Evolutionary conservation across 2,888 invertebrate species (phyloP).

Genomic region (Eucera pruinosa): DNA sequence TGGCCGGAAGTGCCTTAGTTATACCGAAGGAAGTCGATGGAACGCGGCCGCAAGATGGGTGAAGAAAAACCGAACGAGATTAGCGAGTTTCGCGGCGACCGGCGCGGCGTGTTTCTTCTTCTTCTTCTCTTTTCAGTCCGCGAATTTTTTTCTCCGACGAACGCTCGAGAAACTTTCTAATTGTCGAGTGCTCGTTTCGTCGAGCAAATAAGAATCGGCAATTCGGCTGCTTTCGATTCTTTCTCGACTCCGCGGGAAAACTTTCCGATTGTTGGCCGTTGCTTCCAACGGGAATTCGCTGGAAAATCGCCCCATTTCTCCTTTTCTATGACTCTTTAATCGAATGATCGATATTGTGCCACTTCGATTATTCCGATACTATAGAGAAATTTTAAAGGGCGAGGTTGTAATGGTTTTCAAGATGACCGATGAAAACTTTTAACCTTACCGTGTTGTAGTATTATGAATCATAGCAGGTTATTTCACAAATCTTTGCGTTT

Average conservation of each 20-base stretch:
- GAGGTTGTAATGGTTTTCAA: too few relatives aligned
- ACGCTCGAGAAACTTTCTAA: conserved; percentile 27
- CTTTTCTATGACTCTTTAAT: too few relatives aligned
- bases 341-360: too few relatives aligned
- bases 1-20: too few relatives aligned
- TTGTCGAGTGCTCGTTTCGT: conserved; percentile 23
- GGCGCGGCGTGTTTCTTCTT: too few relatives aligned
- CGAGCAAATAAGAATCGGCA: conserved; percentile 30
- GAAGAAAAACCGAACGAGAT: conserved; percentile 45
- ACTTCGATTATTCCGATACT: background rate
- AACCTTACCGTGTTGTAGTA: too few relatives aligned
- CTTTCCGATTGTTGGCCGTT: conserved; percentile 2
- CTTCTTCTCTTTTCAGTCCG: background rate
- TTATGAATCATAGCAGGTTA: too few relatives aligned
- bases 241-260: background rate
- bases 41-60: conserved; percentile 17
- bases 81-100: conserved; percentile 23
- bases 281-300: background rate
- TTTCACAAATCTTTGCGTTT: too few relatives aligned
- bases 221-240: conserved; percentile 22
- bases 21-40: background rate
- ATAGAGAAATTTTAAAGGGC: too few relatives aligned
- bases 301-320: background rate
- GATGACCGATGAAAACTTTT: too few relatives aligned
- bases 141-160: background rate